Conservation (phyloP, 2,113 vertebrate genomes). For the Balaenoptera acutorostrata region DNA sequence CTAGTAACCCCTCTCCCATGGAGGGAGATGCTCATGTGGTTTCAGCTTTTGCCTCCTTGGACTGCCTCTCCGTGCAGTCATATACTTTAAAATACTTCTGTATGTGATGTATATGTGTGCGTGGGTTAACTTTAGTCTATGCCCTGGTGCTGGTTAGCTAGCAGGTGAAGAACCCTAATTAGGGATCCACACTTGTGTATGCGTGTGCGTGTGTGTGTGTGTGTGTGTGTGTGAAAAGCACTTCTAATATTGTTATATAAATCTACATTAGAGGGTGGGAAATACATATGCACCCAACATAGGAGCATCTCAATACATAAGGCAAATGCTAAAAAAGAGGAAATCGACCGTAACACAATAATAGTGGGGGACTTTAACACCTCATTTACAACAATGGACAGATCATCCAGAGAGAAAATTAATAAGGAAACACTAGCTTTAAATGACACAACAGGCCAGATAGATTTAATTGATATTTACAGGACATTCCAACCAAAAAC, state of each 20-base stretch:
- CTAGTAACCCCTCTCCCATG: background rate
- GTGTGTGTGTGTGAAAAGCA: background rate
- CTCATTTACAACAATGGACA: too few relatives aligned
- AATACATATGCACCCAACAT: too few relatives aligned
- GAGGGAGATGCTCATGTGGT: background rate
- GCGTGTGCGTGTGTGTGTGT: background rate
- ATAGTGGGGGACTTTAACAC: too few relatives aligned
- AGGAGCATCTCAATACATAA: too few relatives aligned
- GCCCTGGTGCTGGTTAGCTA: background rate
- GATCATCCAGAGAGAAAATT: too few relatives aligned
- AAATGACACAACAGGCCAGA: too few relatives aligned
- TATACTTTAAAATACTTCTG: background rate
- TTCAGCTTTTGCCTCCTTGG: background rate
- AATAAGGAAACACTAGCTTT: too few relatives aligned
- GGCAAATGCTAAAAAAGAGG: too few relatives aligned
- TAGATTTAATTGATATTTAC: too few relatives aligned
- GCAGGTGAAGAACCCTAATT: background rate
- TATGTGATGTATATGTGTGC: background rate
- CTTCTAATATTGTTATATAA: background rate
- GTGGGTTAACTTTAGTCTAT: background rate
- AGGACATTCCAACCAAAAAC: too few relatives aligned
- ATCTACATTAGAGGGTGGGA: background rate
- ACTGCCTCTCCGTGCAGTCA: background rate
- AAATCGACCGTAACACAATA: too few relatives aligned
- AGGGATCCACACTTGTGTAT: background rate